Conservation (phyloP, 2,888 invertebrate species). For the Cistogaster globosa region DNA sequence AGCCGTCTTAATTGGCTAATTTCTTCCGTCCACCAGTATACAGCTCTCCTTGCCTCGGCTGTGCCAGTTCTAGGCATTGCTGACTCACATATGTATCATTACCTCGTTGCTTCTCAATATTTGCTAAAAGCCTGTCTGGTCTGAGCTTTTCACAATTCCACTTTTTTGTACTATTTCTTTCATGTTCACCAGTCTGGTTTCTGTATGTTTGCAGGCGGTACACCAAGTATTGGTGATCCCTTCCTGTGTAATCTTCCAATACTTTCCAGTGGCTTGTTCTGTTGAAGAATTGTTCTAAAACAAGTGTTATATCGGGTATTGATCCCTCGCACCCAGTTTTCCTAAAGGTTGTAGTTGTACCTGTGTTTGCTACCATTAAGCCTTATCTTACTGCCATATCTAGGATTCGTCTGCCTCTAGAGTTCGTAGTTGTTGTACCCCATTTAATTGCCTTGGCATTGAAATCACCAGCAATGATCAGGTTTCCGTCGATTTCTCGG, state of each 20-base stretch:
- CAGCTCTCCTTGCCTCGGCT: background rate
- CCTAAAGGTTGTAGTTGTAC: background rate
- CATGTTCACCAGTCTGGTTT: background rate
- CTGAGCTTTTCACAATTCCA: background rate
- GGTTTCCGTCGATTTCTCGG: no score
- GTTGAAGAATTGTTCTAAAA: background rate
- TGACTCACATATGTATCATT: background rate
- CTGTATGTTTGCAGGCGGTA: background rate
- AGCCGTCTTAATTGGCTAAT: background rate
- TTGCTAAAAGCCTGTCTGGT: background rate
- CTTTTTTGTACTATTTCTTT: no score
- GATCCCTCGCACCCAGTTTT: background rate
- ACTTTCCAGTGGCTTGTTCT: background rate
- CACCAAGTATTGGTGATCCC: background rate
- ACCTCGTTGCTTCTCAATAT: background rate
- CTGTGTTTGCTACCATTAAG: background rate
- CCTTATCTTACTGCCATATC: background rate
- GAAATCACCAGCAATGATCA: no score
- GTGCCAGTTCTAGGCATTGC: background rate
- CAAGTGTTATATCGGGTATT: background rate
- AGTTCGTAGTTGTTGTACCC: background rate
- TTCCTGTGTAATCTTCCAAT: background rate
- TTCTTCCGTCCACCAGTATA: background rate
- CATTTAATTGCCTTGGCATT: background rate
- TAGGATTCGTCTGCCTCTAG: no score